These are phyloP conservation scores for Phaenicophaeus curvirostris DNA, from an alignment of 2,797 vertebrate genomes.

Conservation along the genomic window DNA sequence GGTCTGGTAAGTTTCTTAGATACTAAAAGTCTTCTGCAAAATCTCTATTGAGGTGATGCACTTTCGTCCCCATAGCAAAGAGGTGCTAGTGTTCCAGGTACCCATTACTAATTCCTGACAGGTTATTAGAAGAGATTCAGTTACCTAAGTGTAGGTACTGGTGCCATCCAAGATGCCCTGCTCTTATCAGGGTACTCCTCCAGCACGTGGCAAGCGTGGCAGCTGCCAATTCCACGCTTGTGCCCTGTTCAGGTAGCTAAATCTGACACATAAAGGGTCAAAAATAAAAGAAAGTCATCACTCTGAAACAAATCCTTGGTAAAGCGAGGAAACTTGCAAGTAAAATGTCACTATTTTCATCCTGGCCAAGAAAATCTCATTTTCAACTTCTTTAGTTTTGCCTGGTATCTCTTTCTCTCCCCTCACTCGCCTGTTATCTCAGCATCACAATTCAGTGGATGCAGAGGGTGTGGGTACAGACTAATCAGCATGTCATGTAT, in stretches of 20 bases:
- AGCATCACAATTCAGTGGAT: background rate
- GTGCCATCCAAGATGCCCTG: background rate
- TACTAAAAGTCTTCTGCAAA: background rate
- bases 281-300: background rate
- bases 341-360: background rate
- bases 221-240: background rate
- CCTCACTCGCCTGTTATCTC: background rate
- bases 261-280: background rate
- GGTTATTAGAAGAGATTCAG: background rate
- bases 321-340: background rate
- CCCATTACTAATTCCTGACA: background rate
- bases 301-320: too few relatives aligned
- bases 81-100: background rate
- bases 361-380: background rate
- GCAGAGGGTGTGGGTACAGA: background rate
- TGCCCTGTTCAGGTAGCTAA: background rate
- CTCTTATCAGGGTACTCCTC: background rate
- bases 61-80: background rate
- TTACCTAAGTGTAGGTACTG: fast-evolving
- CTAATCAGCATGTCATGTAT: background rate
- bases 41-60: background rate
- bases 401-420: background rate
- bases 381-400: background rate
- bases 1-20: background rate
- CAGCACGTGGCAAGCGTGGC: background rate